Percentiles rank a stretch among this genome's conserved stretches.
phyloP scores from a whole-genome alignment of 2,888 invertebrate species.

The Heliconius erato region DNA sequence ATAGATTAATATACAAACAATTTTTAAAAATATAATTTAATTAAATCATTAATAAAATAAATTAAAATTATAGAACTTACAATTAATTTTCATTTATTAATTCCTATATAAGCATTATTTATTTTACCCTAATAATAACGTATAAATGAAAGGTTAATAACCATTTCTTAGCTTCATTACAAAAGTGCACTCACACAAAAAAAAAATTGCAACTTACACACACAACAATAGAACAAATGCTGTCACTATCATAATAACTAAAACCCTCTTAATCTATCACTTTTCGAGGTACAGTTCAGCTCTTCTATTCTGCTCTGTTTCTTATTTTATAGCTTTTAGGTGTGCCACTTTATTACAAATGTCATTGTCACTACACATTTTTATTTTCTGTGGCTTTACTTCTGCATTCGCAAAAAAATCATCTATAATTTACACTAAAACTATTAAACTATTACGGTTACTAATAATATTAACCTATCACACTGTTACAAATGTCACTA shows the following conservation, averaged over 20 bases:
- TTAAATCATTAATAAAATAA: too few species aligned
- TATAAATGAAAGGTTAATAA: too few species aligned
- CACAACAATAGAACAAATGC: neutral
- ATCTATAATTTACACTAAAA: neutral
- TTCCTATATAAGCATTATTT: neutral
- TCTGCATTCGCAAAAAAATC: neutral
- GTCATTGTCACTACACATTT: neutral
- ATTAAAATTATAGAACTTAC: neutral
- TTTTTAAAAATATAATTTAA: too few species aligned
- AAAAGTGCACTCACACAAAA: neutral
- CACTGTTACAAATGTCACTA: too few species aligned
- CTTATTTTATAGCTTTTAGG: too few species aligned
- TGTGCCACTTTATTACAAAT: neutral
- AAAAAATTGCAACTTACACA: neutral
- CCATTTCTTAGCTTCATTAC: neutral
- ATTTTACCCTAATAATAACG: neutral
- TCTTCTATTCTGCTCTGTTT: too few species aligned
- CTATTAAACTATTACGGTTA: neutral
- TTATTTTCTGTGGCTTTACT: neutral
- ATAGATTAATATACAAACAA: too few species aligned
- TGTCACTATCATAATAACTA: conserved; percentile 1
- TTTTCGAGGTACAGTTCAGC: neutral
- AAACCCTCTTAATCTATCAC: neutral
- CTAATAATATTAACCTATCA: neutral
- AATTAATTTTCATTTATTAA: neutral